Evolutionary conservation across 2,888 invertebrate genomes (phyloP).

Genomic region (Meiosimyza platycephala): DNA sequence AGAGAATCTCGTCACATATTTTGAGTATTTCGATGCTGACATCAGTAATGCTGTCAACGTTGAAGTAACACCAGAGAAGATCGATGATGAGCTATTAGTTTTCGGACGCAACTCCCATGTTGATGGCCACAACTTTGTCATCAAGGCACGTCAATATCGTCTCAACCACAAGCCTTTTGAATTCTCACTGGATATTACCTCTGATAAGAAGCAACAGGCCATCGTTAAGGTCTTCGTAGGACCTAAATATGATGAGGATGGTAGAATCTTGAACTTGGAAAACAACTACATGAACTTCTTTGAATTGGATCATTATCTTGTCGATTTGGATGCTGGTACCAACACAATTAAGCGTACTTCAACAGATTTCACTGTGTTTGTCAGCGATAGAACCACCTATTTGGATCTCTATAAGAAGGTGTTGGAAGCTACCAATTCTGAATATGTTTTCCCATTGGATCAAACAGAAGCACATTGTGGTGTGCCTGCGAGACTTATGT

Average conservation of each 20-base stretch:
- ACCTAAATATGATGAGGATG: conserved; percentile 75
- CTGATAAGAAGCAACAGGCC: conserved; percentile 72
- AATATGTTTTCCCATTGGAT: conserved; percentile 68
- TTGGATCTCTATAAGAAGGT: conserved; percentile 68
- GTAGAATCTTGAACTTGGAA: conserved; percentile 70
- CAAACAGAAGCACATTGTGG: conserved; percentile 70
- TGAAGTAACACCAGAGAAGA: conserved; percentile 66
- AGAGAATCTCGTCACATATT: conserved; percentile 76
- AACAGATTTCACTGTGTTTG: conserved; percentile 74
- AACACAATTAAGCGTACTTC: conserved; percentile 72
- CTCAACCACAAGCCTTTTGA: conserved; percentile 76
- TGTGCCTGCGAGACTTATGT: conserved; percentile 73
- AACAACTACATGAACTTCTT: conserved; percentile 74
- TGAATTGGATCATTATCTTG: conserved; percentile 75
- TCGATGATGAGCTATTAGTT: conserved; percentile 47
- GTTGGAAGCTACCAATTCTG: conserved; percentile 68
- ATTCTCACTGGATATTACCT: conserved; percentile 70
- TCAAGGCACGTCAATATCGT: conserved; percentile 73
- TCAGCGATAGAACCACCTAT: conserved; percentile 72
- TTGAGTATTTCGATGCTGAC: conserved; percentile 76
- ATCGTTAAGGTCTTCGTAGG: conserved; percentile 78
- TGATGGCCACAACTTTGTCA: conserved; percentile 66
- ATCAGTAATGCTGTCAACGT: conserved; percentile 68
- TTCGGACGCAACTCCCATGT: conserved; percentile 62
- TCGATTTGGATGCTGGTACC: conserved; percentile 72